Evolutionary conservation across 2,888 invertebrate species (phyloP).

Genomic region (Ashinkailepas kermadecensis): DNA sequence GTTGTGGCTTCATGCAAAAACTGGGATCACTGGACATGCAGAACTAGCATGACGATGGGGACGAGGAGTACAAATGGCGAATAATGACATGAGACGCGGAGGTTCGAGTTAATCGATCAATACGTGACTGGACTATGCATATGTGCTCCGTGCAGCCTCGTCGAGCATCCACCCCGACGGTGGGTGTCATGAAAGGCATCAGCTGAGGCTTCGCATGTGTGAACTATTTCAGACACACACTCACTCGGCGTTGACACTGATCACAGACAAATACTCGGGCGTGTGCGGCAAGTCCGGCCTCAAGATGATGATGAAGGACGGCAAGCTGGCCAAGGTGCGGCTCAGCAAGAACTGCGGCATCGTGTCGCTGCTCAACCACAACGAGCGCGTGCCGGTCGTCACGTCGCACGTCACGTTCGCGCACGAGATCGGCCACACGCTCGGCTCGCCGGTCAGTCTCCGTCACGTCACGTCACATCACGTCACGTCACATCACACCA

Average conservation of each 20-base stretch:
- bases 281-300: constrained; percentile 97
- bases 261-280: constrained; percentile 86
- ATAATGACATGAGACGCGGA: too few relatives aligned
- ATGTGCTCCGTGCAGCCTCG: too few relatives aligned
- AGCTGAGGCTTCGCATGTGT: too few relatives aligned
- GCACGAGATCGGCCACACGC: constrained; percentile 96
- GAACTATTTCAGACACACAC: too few relatives aligned
- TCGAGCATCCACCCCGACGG: too few relatives aligned
- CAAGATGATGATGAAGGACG: constrained; percentile 90
- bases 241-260: neutral
- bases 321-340: constrained; percentile 86
- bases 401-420: constrained; percentile 96
- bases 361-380: constrained; percentile 98
- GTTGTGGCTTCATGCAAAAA: too few relatives aligned
- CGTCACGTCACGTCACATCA: constrained; percentile 53
- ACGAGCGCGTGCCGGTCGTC: constrained; percentile 90
- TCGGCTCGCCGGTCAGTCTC: constrained; percentile 67
- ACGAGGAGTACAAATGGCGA: too few relatives aligned
- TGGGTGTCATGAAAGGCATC: too few relatives aligned
- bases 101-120: too few relatives aligned
- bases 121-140: too few relatives aligned
- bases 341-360: constrained; percentile 96
- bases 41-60: too few relatives aligned
- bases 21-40: too few relatives aligned
- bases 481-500: constrained; percentile 54